Percentiles rank a stretch among this genome's conserved stretches.
phyloP scores from a whole-genome alignment of 2,113 vertebrate genomes.

The Psilopogon haemacephalus region DNA sequence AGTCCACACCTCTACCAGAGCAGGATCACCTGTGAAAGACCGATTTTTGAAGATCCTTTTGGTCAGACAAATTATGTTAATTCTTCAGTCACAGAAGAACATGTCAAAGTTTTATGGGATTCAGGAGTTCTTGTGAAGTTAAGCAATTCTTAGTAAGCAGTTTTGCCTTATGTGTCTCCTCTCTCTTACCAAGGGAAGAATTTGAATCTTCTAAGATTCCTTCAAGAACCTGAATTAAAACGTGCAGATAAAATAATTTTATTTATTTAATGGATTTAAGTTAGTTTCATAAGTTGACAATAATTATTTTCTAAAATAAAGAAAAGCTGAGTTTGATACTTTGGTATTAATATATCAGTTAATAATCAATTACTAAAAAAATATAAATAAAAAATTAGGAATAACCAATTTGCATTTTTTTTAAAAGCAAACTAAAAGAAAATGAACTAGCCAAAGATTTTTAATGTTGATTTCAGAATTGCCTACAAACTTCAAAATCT shows the following conservation, averaged over 20 bases:
- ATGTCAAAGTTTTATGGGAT: not conserved
- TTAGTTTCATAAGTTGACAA: not conserved
- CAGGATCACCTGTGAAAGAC: not conserved
- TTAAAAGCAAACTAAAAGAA: not conserved
- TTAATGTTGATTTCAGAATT: not conserved
- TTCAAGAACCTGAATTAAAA: not conserved
- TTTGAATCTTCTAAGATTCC: not conserved
- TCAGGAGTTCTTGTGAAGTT: not conserved
- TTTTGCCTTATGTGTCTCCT: accelerated
- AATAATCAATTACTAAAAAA: not conserved
- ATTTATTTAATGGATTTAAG: not conserved
- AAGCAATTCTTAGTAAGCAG: not conserved
- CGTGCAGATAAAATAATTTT: not conserved
- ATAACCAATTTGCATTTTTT: not conserved
- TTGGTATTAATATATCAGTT: not conserved
- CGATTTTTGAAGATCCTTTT: not conserved
- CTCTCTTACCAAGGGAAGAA: not conserved
- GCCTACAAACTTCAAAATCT: not conserved
- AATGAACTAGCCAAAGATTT: not conserved
- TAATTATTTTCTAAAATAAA: not conserved
- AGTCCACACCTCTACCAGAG: too few relatives aligned
- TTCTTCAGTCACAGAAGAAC: not conserved
- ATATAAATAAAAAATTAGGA: not conserved
- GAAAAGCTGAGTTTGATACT: not conserved
- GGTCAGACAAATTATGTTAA: not conserved